Conservation (phyloP, 1,140 invertebrate genomes). For the Trichonephila clavata region DNA sequence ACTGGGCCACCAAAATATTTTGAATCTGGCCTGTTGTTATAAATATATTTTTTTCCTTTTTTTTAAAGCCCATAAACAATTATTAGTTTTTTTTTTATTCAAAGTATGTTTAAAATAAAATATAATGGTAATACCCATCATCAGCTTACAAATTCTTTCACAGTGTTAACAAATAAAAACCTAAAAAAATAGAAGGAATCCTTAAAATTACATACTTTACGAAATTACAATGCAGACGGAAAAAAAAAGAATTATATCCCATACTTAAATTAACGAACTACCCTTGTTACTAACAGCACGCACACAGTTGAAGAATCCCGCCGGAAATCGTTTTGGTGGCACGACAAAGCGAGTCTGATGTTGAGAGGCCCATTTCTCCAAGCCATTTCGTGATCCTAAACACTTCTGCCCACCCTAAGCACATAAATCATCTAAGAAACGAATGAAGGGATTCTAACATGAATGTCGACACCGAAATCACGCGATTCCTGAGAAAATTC, state of each 20-base stretch:
- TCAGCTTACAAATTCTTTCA: background rate
- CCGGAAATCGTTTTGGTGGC: slow-evolving; percentile 12
- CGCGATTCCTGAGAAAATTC: slow-evolving; percentile 24
- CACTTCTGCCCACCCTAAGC: background rate
- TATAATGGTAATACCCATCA: too few species aligned
- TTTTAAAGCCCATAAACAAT: too few species aligned
- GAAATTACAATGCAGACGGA: too few species aligned
- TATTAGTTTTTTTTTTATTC: too few species aligned
- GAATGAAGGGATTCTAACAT: slow-evolving; percentile 33
- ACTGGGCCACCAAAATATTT: too few species aligned
- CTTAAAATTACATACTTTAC: too few species aligned
- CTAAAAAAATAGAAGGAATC: too few species aligned
- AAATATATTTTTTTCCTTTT: too few species aligned
- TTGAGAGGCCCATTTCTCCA: slow-evolving; percentile 20
- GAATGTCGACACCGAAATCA: slow-evolving; percentile 46
- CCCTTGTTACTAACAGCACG: background rate
- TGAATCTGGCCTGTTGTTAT: too few species aligned
- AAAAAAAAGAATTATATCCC: background rate
- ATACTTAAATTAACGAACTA: slow-evolving; percentile 22
- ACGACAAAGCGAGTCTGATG: background rate
- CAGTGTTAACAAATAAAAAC: too few species aligned
- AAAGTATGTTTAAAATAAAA: too few species aligned
- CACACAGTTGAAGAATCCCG: slow-evolving; percentile 34
- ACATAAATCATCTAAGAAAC: slow-evolving; percentile 49
- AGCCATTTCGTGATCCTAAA: slow-evolving; percentile 48